Conservation (phyloP, 1,140 invertebrate genomes). For the Dysdera silvatica region DNA sequence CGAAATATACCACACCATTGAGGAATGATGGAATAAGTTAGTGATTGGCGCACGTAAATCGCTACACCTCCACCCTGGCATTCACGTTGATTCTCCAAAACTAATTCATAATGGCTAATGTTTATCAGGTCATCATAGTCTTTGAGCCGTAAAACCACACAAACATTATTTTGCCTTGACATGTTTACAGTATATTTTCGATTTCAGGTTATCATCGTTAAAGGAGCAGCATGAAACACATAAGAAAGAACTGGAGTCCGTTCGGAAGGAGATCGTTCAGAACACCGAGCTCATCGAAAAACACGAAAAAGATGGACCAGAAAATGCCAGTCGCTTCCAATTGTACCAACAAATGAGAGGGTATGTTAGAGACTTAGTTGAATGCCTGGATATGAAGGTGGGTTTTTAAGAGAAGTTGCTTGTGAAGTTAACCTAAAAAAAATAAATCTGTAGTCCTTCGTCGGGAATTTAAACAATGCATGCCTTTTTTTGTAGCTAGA, state of each 20-base stretch:
- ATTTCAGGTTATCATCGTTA: conserved; percentile 13
- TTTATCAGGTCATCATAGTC: too few relatives aligned
- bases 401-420: too few relatives aligned
- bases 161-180: too few relatives aligned
- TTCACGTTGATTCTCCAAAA: too few relatives aligned
- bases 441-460: neutral
- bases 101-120: too few relatives aligned
- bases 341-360: conserved; percentile 93
- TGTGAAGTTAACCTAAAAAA: too few relatives aligned
- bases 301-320: conserved; percentile 55
- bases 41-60: too few relatives aligned
- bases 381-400: conserved; percentile 74
- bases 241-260: conserved; percentile 10
- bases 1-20: too few relatives aligned
- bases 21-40: too few relatives aligned
- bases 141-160: too few relatives aligned
- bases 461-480: neutral
- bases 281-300: conserved; percentile 55
- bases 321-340: conserved; percentile 66
- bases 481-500: conserved; percentile 43
- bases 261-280: conserved; percentile 53
- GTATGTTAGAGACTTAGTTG: conserved; percentile 91
- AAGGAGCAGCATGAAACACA: conserved; percentile 19
- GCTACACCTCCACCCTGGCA: too few relatives aligned
- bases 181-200: neutral